These are phyloP conservation scores for Chiloscyllium plagiosum DNA, from an alignment of 2,113 vertebrate species.

Conservation along the genomic window DNA sequence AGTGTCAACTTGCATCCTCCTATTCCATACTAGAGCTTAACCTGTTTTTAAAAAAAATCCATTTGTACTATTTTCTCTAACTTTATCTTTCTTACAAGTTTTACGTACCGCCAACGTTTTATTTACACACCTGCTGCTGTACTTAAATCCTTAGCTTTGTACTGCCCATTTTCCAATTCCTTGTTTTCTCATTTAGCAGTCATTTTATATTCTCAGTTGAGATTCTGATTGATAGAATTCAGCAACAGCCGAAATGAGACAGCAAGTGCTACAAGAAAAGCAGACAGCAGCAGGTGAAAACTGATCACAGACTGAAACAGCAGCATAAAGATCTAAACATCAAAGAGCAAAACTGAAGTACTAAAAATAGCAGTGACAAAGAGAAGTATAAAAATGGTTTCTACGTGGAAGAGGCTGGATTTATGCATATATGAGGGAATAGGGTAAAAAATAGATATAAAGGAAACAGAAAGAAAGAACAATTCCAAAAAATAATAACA, in stretches of 20 bases:
- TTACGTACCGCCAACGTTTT: not conserved
- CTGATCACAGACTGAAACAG: too few species aligned
- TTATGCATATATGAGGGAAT: not conserved
- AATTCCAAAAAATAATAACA: not conserved
- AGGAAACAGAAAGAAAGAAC: not conserved
- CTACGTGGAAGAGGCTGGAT: not conserved
- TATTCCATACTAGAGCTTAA: not conserved
- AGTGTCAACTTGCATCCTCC: not conserved
- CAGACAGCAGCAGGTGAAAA: too few species aligned
- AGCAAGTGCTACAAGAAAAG: too few species aligned
- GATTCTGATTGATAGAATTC: too few species aligned
- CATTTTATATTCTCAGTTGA: too few species aligned
- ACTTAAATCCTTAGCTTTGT: not conserved
- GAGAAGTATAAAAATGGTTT: not conserved
- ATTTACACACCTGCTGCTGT: not conserved
- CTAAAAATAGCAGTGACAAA: not conserved
- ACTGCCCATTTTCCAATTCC: too few species aligned
- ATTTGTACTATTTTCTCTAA: not conserved
- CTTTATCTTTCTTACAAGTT: not conserved
- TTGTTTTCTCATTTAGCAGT: too few species aligned
- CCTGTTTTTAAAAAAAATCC: not conserved
- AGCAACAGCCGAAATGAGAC: too few species aligned
- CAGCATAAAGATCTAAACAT: not conserved
- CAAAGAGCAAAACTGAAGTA: conserved; percentile 43
- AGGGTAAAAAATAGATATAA: not conserved